Evolutionary conservation across 1,140 invertebrate species (phyloP).

Genomic region (Anastrepha obliqua): DNA sequence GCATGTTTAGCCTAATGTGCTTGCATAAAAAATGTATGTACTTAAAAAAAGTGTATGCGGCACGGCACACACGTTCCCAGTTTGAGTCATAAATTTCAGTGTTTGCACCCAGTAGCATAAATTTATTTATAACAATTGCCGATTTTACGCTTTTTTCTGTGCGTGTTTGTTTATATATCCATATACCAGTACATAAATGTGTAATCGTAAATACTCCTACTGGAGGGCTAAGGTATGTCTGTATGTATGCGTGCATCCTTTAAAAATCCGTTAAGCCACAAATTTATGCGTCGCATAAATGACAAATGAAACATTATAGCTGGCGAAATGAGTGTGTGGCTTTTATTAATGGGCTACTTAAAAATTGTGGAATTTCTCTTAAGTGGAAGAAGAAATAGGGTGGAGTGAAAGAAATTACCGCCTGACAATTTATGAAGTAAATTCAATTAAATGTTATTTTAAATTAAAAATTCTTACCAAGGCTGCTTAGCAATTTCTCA

Average conservation of each 20-base stretch:
- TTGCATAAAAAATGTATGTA: background rate
- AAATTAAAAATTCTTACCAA: slow-evolving; percentile 7
- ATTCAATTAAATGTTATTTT: background rate
- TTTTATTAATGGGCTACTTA: slow-evolving; percentile 52
- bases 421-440: background rate
- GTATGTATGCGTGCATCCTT: background rate
- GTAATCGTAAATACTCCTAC: slow-evolving; percentile 1
- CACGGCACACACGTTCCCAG: background rate
- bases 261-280: slow-evolving; percentile 42
- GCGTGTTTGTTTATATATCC: background rate
- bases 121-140: slow-evolving; percentile 49
- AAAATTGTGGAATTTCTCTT: slow-evolving; percentile 41
- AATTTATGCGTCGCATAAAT: slow-evolving; percentile 51
- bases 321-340: slow-evolving; percentile 13
- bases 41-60: background rate
- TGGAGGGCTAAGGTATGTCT: background rate
- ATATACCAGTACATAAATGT: background rate
- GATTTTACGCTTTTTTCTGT: slow-evolving; percentile 13
- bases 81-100: slow-evolving; percentile 43
- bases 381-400: background rate
- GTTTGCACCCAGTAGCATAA: slow-evolving; percentile 44
- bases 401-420: background rate
- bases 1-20: background rate
- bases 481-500: background rate
- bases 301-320: slow-evolving; percentile 47